A percentile compares a stretch with the other conserved stretches of the same genome.
phyloP scores from a whole-genome alignment of 2,888 invertebrate genomes.

The Artemia sp. region DNA sequence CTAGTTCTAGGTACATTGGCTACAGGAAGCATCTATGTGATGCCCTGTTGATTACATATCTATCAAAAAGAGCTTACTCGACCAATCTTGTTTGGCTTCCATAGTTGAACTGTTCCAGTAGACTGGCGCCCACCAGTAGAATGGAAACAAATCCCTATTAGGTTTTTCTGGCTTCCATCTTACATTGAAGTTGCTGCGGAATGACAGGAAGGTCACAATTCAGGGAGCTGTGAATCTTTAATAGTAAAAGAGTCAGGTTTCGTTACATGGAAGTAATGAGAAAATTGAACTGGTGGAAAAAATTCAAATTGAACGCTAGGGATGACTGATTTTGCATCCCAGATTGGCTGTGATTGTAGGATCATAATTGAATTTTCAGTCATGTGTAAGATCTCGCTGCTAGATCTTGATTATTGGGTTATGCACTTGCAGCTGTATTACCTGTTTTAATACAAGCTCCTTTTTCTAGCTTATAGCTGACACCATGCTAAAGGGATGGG shows the following conservation, averaged over 20 bases:
- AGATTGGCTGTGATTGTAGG: not conserved
- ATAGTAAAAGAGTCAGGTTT: not conserved
- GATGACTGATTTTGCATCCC: not conserved
- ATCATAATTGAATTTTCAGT: not conserved
- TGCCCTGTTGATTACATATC: no score
- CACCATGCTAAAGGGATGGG: no score
- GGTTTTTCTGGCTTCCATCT: not conserved
- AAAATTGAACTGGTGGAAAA: conserved; percentile 2
- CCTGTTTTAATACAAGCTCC: not conserved
- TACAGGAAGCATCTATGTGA: no score
- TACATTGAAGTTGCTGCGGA: not conserved
- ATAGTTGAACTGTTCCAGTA: no score
- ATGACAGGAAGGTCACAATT: conserved; percentile 6
- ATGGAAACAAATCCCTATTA: no score
- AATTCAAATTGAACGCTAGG: not conserved
- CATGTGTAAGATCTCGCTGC: not conserved
- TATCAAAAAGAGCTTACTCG: no score
- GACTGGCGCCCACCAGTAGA: no score
- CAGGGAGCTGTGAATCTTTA: conserved; percentile 1
- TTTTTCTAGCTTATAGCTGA: not conserved
- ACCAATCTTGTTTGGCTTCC: no score
- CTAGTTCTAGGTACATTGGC: no score
- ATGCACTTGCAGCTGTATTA: not conserved
- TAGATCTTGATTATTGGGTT: not conserved
- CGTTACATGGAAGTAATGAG: conserved; percentile 1